phyloP scores from a whole-genome alignment of 2,797 vertebrate genomes.

The Hapalemur alaotrensis region DNA sequence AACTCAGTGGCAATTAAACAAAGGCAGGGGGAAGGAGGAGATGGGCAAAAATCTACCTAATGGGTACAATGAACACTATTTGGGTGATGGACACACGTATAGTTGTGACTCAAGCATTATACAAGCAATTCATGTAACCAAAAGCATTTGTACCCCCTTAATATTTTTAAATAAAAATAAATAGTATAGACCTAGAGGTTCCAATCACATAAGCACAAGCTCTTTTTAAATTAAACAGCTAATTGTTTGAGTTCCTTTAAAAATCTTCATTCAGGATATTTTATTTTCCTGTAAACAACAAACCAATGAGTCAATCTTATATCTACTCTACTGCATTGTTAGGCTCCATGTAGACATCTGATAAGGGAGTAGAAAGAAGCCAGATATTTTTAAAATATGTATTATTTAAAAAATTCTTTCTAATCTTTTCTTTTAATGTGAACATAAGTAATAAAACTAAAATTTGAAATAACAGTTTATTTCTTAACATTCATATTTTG shows the following conservation, averaged over 20 bases:
- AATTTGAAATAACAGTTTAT: background rate
- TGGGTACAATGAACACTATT: background rate
- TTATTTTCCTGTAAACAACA: background rate
- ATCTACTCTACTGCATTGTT: background rate
- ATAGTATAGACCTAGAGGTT: background rate
- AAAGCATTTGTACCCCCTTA: background rate
- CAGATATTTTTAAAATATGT: background rate
- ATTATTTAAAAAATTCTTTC: background rate
- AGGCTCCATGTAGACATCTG: background rate
- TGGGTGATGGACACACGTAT: background rate
- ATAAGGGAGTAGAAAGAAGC: background rate
- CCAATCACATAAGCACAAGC: background rate
- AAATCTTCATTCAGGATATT: background rate
- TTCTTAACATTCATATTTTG: background rate
- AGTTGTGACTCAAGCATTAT: background rate
- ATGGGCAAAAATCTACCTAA: background rate
- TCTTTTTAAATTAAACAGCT: background rate
- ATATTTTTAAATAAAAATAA: background rate
- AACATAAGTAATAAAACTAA: background rate
- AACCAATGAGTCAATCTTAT: background rate
- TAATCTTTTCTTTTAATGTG: background rate
- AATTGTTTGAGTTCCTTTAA: background rate
- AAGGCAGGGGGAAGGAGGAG: rapidly evolving
- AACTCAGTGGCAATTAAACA: background rate
- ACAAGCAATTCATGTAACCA: background rate